A percentile compares a stretch with the other conserved stretches of the same genome.
phyloP scores from a whole-genome alignment of 2,797 vertebrate genomes.

The Melopsittacus undulatus region DNA sequence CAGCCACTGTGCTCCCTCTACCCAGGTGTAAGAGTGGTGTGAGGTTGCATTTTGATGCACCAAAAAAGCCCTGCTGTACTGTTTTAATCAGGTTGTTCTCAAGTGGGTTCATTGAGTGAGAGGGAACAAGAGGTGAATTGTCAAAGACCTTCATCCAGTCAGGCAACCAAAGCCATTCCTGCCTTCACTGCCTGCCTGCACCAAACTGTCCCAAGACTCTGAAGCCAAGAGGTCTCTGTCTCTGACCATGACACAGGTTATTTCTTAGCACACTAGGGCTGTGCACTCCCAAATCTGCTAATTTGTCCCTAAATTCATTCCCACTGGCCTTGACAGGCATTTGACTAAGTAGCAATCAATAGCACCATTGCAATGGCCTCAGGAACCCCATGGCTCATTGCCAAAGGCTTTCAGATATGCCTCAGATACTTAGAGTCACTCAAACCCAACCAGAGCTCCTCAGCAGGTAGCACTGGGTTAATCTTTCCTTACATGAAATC shows the following conservation, averaged over 20 bases:
- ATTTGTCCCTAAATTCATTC: background rate
- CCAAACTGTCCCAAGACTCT: background rate
- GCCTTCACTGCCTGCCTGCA: background rate
- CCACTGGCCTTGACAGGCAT: background rate
- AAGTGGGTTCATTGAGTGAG: background rate
- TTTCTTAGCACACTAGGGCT: background rate
- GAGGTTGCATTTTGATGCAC: background rate
- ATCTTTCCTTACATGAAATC: background rate
- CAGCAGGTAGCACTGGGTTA: background rate
- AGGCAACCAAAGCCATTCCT: background rate
- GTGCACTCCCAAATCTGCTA: background rate
- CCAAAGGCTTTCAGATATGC: background rate
- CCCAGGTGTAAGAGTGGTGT: fast-evolving
- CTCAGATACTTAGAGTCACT: background rate
- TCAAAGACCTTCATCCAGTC: background rate
- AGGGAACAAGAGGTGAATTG: background rate
- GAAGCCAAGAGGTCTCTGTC: background rate
- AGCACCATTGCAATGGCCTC: background rate
- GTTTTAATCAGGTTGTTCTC: background rate
- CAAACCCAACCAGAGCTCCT: background rate
- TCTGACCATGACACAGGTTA: background rate
- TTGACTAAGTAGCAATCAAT: background rate
- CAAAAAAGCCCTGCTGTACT: background rate
- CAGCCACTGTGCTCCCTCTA: fast-evolving
- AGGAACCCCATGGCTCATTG: background rate